phyloP scores from a whole-genome alignment of 2,797 vertebrate genomes.

The Alfaro cultratus region DNA sequence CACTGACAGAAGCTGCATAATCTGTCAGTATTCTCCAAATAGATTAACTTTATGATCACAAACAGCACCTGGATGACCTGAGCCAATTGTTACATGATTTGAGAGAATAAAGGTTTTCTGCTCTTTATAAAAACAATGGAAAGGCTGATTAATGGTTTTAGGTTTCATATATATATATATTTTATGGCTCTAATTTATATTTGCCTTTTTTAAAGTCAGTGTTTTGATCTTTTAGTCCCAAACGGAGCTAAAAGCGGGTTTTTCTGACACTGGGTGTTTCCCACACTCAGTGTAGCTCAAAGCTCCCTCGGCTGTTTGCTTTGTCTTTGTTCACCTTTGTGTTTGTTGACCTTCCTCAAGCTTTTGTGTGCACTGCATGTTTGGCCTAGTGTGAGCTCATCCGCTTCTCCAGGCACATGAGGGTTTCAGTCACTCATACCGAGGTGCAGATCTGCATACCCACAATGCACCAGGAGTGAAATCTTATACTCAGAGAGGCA shows the following conservation, averaged over 20 bases:
- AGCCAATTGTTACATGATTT: too few relatives aligned
- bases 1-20: too few relatives aligned
- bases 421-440: conserved; percentile 19
- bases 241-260: neutral
- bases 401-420: conserved; percentile 43
- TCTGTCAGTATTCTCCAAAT: too few relatives aligned
- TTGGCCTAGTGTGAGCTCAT: conserved; percentile 49
- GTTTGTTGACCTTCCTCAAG: conserved; percentile 58
- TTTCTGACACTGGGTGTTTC: conserved; percentile 16
- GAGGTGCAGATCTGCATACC: conserved; percentile 26
- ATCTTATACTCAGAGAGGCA: conserved; percentile 2
- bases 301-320: conserved; percentile 25
- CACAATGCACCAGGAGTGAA: conserved; percentile 45
- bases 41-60: neutral
- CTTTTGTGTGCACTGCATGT: conserved; percentile 30
- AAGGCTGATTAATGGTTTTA: neutral
- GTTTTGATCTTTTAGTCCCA: neutral
- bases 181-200: neutral
- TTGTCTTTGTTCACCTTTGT: conserved; percentile 28
- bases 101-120: too few relatives aligned
- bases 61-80: neutral
- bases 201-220: neutral
- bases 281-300: conserved; percentile 14
- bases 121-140: neutral
- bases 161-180: neutral